These are phyloP conservation scores for Megalops cyprinoides DNA, from an alignment of 2,797 vertebrate species.

Conservation along the genomic window DNA sequence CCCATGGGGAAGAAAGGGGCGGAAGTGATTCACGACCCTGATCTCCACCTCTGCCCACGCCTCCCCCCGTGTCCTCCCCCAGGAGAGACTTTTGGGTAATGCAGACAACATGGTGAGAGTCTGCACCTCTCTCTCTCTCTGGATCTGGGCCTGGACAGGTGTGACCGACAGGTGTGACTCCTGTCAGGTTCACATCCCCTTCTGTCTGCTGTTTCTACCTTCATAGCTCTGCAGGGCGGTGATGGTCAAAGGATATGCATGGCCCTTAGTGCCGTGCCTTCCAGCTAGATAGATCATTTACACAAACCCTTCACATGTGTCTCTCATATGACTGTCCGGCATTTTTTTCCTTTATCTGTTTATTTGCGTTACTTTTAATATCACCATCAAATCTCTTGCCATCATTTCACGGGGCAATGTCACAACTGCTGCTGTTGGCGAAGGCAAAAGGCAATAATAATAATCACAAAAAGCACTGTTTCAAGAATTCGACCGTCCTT, in stretches of 20 bases:
- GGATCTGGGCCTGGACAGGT: background rate
- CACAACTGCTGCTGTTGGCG: too few relatives aligned
- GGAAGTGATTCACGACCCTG: slow-evolving; percentile 23
- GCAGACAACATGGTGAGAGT: slow-evolving; percentile 2
- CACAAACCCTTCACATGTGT: too few relatives aligned
- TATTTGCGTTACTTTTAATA: too few relatives aligned
- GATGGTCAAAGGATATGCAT: too few relatives aligned
- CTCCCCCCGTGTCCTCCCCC: background rate
- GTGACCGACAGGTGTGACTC: slow-evolving; percentile 3
- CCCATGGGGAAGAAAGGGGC: background rate
- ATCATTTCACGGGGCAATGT: too few relatives aligned
- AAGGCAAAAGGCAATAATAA: too few relatives aligned
- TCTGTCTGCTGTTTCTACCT: background rate
- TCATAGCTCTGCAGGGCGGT: background rate
- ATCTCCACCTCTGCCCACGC: background rate
- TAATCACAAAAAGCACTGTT: too few relatives aligned
- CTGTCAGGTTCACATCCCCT: background rate
- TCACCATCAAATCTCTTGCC: too few relatives aligned
- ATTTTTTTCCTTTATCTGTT: too few relatives aligned
- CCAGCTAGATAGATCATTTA: too few relatives aligned
- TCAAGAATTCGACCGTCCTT: too few relatives aligned
- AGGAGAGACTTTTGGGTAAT: slow-evolving; percentile 33
- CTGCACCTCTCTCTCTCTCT: background rate
- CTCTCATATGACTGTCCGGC: too few relatives aligned
- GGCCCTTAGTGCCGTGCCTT: background rate